Evolutionary conservation across 2,888 invertebrate genomes (phyloP).

Genomic region (Monochamus alternatus): DNA sequence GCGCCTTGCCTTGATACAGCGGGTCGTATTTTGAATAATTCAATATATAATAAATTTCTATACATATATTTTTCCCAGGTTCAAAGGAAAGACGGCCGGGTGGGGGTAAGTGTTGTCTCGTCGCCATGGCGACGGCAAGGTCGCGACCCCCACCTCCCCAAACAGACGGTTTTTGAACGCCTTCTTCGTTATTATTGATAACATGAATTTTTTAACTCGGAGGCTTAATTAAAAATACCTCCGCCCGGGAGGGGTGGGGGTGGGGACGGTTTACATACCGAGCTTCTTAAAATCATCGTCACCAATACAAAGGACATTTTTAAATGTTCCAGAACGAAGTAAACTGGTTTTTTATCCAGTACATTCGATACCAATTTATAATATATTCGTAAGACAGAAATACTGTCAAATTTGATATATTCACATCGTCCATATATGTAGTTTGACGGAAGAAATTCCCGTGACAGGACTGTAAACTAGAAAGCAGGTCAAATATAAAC

Average conservation of each 20-base stretch:
- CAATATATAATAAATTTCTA: conserved; percentile 48
- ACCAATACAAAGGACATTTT: no score
- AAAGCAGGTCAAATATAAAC: no score
- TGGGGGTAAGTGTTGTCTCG: conserved; percentile 69
- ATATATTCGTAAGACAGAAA: no score
- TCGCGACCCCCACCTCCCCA: conserved; percentile 61
- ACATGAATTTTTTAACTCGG: conserved; percentile 53
- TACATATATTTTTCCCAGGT: conserved; percentile 57
- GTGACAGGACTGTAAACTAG: no score
- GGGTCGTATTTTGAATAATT: conserved; percentile 39
- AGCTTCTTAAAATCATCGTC: background rate
- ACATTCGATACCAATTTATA: no score
- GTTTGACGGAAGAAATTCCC: no score
- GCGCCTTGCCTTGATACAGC: conserved; percentile 23
- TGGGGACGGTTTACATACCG: background rate
- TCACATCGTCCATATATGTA: no score
- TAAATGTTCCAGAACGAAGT: no score
- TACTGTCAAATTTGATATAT: no score
- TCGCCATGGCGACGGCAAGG: conserved; percentile 69
- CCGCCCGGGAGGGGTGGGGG: background rate
- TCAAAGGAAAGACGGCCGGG: conserved; percentile 42
- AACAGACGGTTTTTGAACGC: conserved; percentile 59
- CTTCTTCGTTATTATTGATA: conserved; percentile 64
- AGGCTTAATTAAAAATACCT: conserved; percentile 18
- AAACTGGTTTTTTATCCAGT: no score